These are phyloP conservation scores for Hyperopisus bebe DNA, from an alignment of 2,113 vertebrate species.

Conservation along the genomic window DNA sequence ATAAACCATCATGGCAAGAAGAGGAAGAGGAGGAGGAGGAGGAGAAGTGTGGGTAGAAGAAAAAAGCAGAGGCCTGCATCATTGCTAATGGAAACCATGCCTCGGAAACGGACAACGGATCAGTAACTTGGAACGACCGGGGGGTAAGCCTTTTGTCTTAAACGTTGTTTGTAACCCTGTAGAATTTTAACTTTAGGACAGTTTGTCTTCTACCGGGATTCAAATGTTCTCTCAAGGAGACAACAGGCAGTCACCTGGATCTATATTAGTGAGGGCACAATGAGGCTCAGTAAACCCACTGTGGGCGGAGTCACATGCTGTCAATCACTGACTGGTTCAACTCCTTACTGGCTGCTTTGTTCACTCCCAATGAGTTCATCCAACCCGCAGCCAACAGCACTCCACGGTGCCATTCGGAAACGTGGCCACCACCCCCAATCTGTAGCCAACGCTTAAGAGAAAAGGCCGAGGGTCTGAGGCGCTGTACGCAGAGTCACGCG, in stretches of 20 bases:
- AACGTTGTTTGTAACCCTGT: neutral
- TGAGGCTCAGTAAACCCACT: neutral
- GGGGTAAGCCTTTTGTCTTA: neutral
- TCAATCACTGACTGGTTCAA: neutral
- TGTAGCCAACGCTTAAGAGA: slow-evolving; percentile 18
- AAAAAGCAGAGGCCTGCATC: neutral
- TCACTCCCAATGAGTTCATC: neutral
- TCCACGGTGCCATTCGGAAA: neutral
- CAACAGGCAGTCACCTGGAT: neutral
- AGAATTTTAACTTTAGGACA: too few species aligned
- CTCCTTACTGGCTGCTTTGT: neutral
- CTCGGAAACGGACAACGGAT: neutral
- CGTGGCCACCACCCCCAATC: neutral
- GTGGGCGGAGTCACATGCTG: neutral
- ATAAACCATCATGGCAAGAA: neutral
- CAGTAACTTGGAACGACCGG: neutral
- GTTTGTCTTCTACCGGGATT: neutral
- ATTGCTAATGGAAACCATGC: slow-evolving; percentile 17
- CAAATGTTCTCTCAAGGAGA: neutral
- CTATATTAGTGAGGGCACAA: neutral
- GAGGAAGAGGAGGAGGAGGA: neutral
- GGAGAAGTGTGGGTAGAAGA: neutral
- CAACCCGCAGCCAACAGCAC: neutral
- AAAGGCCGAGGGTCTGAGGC: neutral
- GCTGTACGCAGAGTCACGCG: slow-evolving; percentile 14